Percentiles rank a stretch among this genome's conserved stretches.
Evolutionary conservation across 2,797 vertebrate genomes (phyloP).

Genomic region (Diplodus sargus): DNA sequence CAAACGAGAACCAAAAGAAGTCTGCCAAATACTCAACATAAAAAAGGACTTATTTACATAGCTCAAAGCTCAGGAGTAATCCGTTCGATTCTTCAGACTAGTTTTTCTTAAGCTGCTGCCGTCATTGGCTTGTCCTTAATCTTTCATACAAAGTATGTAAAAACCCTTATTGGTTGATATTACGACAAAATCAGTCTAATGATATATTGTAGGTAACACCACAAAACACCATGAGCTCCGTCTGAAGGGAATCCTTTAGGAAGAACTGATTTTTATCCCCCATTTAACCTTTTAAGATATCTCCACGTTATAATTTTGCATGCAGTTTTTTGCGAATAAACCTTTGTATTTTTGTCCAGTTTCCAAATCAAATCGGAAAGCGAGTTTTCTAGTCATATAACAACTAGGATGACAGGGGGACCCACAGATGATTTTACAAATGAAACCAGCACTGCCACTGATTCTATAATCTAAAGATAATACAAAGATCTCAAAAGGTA

Average conservation of each 20-base stretch:
- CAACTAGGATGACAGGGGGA: slow-evolving; percentile 87
- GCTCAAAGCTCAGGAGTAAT: slow-evolving; percentile 92
- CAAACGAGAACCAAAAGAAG: slow-evolving; percentile 83
- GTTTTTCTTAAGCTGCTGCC: slow-evolving; percentile 78
- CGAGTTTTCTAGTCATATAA: slow-evolving; percentile 87
- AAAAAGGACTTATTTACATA: slow-evolving; percentile 96
- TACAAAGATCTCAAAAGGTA: slow-evolving; percentile 95
- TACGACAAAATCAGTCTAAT: slow-evolving; percentile 93
- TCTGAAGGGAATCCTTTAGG: slow-evolving; percentile 96
- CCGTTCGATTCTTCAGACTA: slow-evolving; percentile 86
- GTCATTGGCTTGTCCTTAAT: slow-evolving; percentile 78
- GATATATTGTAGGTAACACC: slow-evolving; percentile 93
- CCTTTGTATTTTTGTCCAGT: slow-evolving; percentile 83
- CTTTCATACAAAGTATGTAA: slow-evolving; percentile 82
- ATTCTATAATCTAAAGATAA: slow-evolving; percentile 90
- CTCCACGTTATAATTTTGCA: slow-evolving; percentile 87
- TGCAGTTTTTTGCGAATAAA: slow-evolving; percentile 88
- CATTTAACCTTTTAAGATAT: slow-evolving; percentile 84
- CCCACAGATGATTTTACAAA: slow-evolving; percentile 93
- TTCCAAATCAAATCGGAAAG: slow-evolving; percentile 91
- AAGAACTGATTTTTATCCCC: slow-evolving; percentile 94
- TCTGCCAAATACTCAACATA: slow-evolving; percentile 86
- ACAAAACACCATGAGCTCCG: slow-evolving; percentile 95
- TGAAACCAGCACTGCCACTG: slow-evolving; percentile 91
- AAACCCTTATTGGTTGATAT: slow-evolving; percentile 86